Base-by-base conservation (phyloP, 2,888 invertebrate species). In the Chrysolina americana region DNA sequence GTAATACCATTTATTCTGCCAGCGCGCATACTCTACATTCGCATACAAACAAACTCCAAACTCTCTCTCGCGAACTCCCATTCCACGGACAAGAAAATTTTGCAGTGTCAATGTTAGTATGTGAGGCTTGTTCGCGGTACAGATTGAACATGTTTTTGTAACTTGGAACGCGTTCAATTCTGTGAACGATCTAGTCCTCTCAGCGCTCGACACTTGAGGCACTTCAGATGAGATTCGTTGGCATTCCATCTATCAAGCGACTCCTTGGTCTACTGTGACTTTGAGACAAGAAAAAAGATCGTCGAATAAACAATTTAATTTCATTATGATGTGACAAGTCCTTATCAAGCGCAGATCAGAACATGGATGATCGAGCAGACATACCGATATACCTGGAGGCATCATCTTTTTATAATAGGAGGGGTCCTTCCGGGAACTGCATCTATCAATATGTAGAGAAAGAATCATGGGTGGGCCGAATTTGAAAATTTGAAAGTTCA, bases 31-130 rank as follows among this genome's bases (percentile, higher is more conserved):
- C 68, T 68, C 68, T 15, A 50, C 53, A 23, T 41, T 53, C 44
- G 19, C 53, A 53, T 68, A 68, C 53, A 68, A 68, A 68, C 68
- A 68, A 68, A 56, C 53, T 68, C 53, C 56, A 21, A 56, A 56
- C 56, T 56, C 56, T 21, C 36, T 59, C 59, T 28, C 17, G 36
- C 59, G 17, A 59, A 59, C 28, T 28, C 10, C 59, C 6, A 36
- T 59, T 59, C 28, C 9, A n/a, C 23, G 15, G 36, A 36, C n/a
- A 36, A 28, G 28, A 36, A 59, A 59, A n/a, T 23, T 28, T 59
- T 28, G 36, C 59, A 59, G 17, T 59, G 59, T 28, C 10, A 9
- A 3, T 59, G 23, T 59, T 59, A n/a, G 28, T 23, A 59, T 59
- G 59, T 59, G 23, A 59, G 59, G 17, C 59, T 28, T 36, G 59